Conservation (phyloP, 1,140 invertebrate genomes). For the Yoshiicerus persimilis region DNA sequence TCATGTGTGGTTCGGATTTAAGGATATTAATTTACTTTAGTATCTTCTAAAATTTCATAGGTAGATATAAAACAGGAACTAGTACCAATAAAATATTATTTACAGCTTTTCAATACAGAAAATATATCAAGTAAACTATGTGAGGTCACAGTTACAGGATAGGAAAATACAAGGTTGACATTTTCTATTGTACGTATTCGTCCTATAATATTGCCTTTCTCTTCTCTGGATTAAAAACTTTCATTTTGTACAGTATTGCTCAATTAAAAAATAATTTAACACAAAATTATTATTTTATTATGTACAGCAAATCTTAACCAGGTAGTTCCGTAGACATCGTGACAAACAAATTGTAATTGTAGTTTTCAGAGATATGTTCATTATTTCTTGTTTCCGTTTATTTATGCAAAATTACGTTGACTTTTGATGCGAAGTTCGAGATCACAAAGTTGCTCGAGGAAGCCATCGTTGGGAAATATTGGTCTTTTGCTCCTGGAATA, state of each 20-base stretch:
- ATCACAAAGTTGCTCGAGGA: constrained; percentile 44
- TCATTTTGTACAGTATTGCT: neutral
- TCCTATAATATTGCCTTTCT: neutral
- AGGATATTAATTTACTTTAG: too few relatives aligned
- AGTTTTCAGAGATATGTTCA: neutral
- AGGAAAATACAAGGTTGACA: neutral
- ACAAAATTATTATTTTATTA: too few relatives aligned
- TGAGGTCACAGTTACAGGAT: neutral
- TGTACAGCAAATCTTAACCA: neutral
- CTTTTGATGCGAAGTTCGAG: neutral
- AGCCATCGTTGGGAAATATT: constrained; percentile 44
- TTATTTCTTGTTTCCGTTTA: neutral
- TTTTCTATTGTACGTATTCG: neutral
- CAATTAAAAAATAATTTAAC: neutral
- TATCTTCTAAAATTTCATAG: too few relatives aligned
- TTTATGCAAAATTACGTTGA: neutral
- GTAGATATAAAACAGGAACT: too few relatives aligned
- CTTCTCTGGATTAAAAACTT: neutral
- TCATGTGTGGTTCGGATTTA: too few relatives aligned
- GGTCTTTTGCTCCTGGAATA: constrained; percentile 34
- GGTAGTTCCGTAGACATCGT: neutral
- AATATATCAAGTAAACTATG: neutral
- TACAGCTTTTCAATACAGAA: too few relatives aligned
- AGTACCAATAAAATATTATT: too few relatives aligned
- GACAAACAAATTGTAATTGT: neutral